phyloP scores from a whole-genome alignment of 2,797 vertebrate genomes.

The Lophura swinhoii region DNA sequence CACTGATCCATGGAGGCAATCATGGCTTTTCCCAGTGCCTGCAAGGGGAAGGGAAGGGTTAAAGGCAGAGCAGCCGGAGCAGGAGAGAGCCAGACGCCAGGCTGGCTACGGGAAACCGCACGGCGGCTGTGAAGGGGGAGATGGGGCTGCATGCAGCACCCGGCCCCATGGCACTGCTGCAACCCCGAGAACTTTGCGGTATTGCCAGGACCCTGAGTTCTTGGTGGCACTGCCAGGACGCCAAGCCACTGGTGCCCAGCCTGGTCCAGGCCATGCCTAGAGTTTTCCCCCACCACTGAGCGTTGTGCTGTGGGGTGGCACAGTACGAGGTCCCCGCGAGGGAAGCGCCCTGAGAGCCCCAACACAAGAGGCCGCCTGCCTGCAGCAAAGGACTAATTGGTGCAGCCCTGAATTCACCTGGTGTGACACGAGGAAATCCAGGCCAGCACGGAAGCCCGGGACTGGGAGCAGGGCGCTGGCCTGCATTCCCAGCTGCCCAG shows the following conservation, averaged over 20 bases:
- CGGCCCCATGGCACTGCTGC: not conserved
- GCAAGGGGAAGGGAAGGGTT: not conserved
- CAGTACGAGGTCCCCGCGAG: rapidly evolving
- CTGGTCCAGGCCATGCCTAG: not conserved
- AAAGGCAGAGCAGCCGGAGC: not conserved
- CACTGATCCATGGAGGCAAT: rapidly evolving
- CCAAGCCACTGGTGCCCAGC: not conserved
- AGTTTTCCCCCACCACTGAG: not conserved
- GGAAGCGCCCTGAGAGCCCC: not conserved
- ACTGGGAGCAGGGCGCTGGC: not conserved
- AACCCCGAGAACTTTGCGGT: not conserved
- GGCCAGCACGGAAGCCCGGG: not conserved
- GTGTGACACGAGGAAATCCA: not conserved
- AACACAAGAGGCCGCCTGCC: rapidly evolving
- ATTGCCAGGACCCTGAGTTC: no score
- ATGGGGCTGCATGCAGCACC: not conserved
- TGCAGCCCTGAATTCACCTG: not conserved
- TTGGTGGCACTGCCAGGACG: not conserved
- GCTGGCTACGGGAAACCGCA: slow-evolving; percentile 33
- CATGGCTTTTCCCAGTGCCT: rapidly evolving
- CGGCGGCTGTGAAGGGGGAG: rapidly evolving
- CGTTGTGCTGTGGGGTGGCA: rapidly evolving
- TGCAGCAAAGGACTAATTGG: not conserved
- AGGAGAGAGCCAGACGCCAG: slow-evolving; percentile 2
- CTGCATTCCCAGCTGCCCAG: not conserved